Evolutionary conservation across 2,797 vertebrate genomes (phyloP).

Genomic region (Bradypodion ventrale): DNA sequence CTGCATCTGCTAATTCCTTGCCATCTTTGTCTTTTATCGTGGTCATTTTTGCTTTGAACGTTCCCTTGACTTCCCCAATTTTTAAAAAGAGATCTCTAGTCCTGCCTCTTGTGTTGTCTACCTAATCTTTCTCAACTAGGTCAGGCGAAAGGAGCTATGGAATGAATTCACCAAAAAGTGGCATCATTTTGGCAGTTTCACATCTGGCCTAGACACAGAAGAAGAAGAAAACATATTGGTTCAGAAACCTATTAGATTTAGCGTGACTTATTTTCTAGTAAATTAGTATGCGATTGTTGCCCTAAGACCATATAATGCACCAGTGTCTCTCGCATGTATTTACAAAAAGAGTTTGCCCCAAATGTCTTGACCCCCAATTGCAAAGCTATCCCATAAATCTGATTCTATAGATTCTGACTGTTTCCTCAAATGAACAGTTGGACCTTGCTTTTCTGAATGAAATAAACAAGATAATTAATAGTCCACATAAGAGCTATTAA

Average conservation of each 20-base stretch:
- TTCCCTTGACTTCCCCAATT: no score
- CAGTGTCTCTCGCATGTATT: neutral
- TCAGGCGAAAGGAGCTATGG: no score
- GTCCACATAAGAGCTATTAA: slow-evolving; percentile 5
- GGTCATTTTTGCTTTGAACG: no score
- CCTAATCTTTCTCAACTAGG: no score
- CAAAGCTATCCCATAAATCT: neutral
- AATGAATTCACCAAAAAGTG: no score
- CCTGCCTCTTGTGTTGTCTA: no score
- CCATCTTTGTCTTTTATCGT: no score
- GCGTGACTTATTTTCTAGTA: neutral
- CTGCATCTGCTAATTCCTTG: no score
- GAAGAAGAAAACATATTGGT: no score
- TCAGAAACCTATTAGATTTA: neutral
- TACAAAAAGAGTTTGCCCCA: neutral
- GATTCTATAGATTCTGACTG: slow-evolving; percentile 2
- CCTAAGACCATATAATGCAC: neutral
- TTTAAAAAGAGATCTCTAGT: no score
- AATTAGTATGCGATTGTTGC: neutral
- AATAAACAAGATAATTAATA: slow-evolving; percentile 29
- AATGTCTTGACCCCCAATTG: slow-evolving; percentile 6
- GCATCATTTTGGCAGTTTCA: no score
- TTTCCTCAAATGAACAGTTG: slow-evolving; percentile 23
- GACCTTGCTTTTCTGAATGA: slow-evolving; percentile 9
- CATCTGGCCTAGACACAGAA: no score